Evolutionary conservation across 2,888 invertebrate species (phyloP), one percentile per base, ranked within the genome.

Genomic region (Fissipunctia ypsillon): DNA sequence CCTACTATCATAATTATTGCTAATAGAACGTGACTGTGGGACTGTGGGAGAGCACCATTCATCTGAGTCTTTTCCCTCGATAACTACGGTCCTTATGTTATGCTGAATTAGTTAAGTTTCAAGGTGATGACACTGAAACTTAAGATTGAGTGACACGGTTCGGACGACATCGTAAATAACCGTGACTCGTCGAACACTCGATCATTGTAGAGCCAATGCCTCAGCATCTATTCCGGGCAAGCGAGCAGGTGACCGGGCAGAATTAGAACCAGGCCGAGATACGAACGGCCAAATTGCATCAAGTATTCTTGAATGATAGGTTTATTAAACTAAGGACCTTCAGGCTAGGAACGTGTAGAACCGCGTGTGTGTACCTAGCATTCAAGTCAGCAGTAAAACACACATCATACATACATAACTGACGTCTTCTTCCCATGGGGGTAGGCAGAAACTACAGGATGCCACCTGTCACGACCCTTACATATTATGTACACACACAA

Each of bases 221-320:
- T 71, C 65, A 74, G 69, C 63, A 71, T 77, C 86, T 84, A 81
- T 81, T 81, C 69, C 48, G 43, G 60, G 84, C 74, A 61, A 72
- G 54, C 56, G 74, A 64, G 59, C 84, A 76, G 78, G 60, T 84
- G 77, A 84, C 77, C 84, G 54, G 45, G 59, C 65, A 35, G 61
- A 71, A 78, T 75, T 78, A 76, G 69, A 84, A 71, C 48, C 68
- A 67, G 84, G 72, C 50, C 73, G 57, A 60, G 48, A 41, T 45
- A 60, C 69, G 48, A 10, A 73, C 70, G 28, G 72, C 65, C 72
- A 69, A 57, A 63, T 60, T 43, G n/a, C 57, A 68, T 68, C 35
- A 67, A 68, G 57, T 61, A 57, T 56, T 60, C 0, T 57, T 50
- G 19, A 76, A 28, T 69, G 25, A 50, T 10, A 6, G 28, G n/a